Base-by-base conservation (phyloP, 2,888 invertebrate species). In the Leistus spinibarbis region DNA sequence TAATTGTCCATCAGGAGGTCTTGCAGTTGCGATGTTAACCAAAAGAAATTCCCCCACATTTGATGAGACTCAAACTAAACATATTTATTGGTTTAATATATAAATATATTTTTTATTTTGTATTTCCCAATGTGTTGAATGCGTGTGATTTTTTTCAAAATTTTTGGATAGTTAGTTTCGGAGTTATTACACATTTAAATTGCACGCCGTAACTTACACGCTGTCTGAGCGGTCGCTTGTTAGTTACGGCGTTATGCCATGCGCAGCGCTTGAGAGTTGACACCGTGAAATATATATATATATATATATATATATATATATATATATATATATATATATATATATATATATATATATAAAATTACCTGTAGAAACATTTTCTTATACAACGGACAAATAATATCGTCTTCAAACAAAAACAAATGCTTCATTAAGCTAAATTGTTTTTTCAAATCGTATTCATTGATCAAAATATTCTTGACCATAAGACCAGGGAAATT, bases 1-100 rank as follows among this genome's bases (percentile, higher is more conserved):
- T 84, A 84, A 0, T 80, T 72, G 74, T 85, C 85, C 79, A 82
- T 82, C 3, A 86, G 78, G n/a, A 83, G 80, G 76, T 85, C 85
- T 64, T 84, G 85, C 9, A 86, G 79, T 70, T 83, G 81, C 1
- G 82, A 82, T 0, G 84, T 84, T 16, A 85, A 78, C 82, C 82
- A 82, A 16, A 84, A 80, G 20, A 81, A 80, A 73, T 83, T 84
- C 53, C 83, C 84, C 82, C 83, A 84, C n/a, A 54, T 22, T 75
- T 75, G 64, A 20, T 69, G 69, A 2, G 16, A 16, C 23, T 75
- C 69, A 22, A 75, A 75, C 75, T 75, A 19, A 0, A 66, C 40
- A 9, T 16, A 22, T 10, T 4, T 10, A 60, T 57, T n/a, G 10
- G 10, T 3, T 16, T 16, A 16, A 54, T 54, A 54, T 10, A 5